Base-by-base conservation (phyloP, 2,797 vertebrate species). In the Nothura maculosa region DNA sequence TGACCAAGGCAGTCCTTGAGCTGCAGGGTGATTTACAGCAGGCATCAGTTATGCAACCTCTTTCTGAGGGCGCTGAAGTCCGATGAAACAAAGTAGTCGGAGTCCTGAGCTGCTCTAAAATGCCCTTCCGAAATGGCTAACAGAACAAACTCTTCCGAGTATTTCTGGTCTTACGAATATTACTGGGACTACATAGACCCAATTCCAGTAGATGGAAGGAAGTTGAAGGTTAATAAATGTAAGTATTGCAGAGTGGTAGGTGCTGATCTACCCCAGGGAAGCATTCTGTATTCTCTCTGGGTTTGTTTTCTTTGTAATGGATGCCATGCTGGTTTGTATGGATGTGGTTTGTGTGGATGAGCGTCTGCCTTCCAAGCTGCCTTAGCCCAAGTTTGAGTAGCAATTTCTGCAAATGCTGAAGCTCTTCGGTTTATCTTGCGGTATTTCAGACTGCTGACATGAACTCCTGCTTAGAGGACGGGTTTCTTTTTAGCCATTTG, bases 141-240 rank as follows among this genome's bases (percentile, higher is more conserved):
- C 38, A 95, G 96, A 78, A 98, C 97, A 34, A 97, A 96, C n/a
- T 38, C 91, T 34, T 93, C 97, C 4, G 45, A 88, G 18, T 97
- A 96, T 27, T 96, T 97, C 92, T 97, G 97, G 96, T 96, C 87
- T 4, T 98, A 98, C 4, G 98, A 99, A 85, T 99, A 99, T 89
- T 99, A 99, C 25, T 98, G 98, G 93, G 99, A 98, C 94, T 99
- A 99, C 66, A 48, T 99, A 48, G 99, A 99, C 90, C 98, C 98
- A 34, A 92, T 98, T 50, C 94, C 98, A 6, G 99, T 99, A 94
- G 98, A 99, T n/a, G 98, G 98, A 85, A 98, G 96, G 94, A 98
- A 98, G 81, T 94, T 99, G 89, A 97, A 97, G 89, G 99, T 98
- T 94, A 98, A 99, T 94, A 99, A 99, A 98, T 98, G 99, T 99